These are phyloP conservation scores for Cephalopholis sonnerati DNA, from an alignment of 2,113 vertebrate species.

Conservation along the genomic window DNA sequence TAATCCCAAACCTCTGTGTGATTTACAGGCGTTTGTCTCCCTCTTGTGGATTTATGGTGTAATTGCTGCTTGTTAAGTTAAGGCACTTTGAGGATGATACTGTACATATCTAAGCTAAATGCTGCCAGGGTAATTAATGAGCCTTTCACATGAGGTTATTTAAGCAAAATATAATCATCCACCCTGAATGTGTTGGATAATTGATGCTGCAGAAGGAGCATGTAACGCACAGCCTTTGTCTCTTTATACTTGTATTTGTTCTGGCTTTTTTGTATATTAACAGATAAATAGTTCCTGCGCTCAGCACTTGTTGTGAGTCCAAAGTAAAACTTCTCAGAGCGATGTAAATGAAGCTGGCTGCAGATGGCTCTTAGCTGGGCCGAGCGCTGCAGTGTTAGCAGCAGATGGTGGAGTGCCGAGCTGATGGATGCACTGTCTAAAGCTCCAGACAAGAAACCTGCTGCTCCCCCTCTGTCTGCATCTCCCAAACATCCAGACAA, in stretches of 20 bases:
- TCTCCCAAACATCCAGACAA: slow-evolving; percentile 39
- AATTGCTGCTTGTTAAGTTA: background rate
- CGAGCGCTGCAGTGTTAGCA: slow-evolving; percentile 41
- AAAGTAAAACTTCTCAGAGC: slow-evolving; percentile 55
- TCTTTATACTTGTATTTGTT: background rate
- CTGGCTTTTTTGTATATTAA: background rate
- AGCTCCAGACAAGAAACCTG: slow-evolving; percentile 70
- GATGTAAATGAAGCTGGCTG: slow-evolving; percentile 35
- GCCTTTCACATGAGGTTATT: background rate
- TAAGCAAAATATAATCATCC: background rate
- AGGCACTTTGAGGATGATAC: background rate
- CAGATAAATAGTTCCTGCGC: background rate
- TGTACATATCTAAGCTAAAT: background rate
- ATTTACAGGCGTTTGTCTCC: slow-evolving; percentile 55
- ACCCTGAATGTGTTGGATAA: background rate
- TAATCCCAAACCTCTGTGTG: background rate
- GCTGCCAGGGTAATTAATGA: too few species aligned
- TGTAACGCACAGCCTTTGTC: fast-evolving
- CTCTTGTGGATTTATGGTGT: slow-evolving; percentile 29
- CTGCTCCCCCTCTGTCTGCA: slow-evolving; percentile 39
- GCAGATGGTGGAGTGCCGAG: slow-evolving; percentile 69
- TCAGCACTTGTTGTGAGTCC: background rate
- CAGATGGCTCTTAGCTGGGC: slow-evolving; percentile 66
- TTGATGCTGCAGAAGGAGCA: background rate
- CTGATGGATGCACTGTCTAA: slow-evolving; percentile 75